phyloP scores from a whole-genome alignment of 2,888 invertebrate genomes.

The Drosophila gaucha region DNA sequence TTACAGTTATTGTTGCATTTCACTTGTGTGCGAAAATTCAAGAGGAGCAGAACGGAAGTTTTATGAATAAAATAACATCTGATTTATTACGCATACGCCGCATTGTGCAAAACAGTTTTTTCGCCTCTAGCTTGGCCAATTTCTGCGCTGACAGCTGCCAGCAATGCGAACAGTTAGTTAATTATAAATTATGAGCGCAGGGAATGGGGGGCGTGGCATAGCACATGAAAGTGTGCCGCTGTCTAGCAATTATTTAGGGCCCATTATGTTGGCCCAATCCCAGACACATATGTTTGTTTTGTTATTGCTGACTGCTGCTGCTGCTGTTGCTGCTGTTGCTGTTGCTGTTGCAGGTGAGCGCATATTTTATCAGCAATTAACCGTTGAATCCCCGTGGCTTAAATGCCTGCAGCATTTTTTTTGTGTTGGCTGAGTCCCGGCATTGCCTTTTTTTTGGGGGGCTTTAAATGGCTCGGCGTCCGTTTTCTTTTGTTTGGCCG shows the following conservation, averaged over 20 bases:
- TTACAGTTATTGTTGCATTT: conserved; percentile 18
- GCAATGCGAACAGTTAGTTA: conserved; percentile 47
- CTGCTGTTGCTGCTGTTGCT: conserved; percentile 13
- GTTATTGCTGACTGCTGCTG: conserved; percentile 10
- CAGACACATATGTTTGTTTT: conserved; percentile 33
- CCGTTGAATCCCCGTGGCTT: conserved; percentile 51
- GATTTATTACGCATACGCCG: conserved; percentile 48
- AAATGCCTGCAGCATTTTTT: conserved; percentile 19
- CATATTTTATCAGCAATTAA: conserved; percentile 69
- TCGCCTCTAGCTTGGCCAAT: conserved; percentile 11
- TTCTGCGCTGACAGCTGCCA: conserved; percentile 35
- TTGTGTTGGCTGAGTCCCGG: conserved; percentile 9
- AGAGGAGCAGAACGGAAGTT: conserved; percentile 7
- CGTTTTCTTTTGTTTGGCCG: conserved; percentile 16
- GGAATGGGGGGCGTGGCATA: neutral
- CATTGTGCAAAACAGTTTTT: conserved; percentile 14
- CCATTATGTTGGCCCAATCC: conserved; percentile 7
- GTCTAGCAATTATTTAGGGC: conserved; percentile 10
- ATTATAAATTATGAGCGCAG: conserved; percentile 63
- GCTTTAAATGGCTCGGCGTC: conserved; percentile 38
- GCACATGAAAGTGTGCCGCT: conserved; percentile 35
- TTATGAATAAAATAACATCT: neutral
- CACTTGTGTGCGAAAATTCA: neutral
- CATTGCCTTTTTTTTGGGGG: conserved; percentile 26
- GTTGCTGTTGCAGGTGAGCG: conserved; percentile 44